phyloP scores from a whole-genome alignment of 2,888 invertebrate species.

The Saturnia japonica region DNA sequence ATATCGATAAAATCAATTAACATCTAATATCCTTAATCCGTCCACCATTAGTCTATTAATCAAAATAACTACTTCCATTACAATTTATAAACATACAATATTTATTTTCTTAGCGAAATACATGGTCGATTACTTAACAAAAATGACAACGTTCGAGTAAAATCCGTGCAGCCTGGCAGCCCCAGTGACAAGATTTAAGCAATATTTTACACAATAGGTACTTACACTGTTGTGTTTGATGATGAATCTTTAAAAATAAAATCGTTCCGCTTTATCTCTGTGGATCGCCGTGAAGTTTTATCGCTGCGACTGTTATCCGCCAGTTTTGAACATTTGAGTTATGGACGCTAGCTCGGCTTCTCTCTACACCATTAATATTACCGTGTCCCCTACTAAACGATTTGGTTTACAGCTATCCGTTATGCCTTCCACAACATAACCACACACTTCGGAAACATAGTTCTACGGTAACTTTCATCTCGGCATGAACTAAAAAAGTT shows the following conservation, averaged over 20 bases:
- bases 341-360: conserved; percentile 38
- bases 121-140: too few relatives aligned
- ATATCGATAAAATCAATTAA: too few relatives aligned
- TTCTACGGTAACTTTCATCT: too few relatives aligned
- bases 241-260: conserved; percentile 23
- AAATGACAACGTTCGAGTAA: neutral
- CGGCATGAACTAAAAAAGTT: too few relatives aligned
- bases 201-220: conserved; percentile 1
- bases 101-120: too few relatives aligned
- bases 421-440: neutral
- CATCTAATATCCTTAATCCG: too few relatives aligned
- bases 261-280: conserved; percentile 24
- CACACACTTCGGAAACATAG: too few relatives aligned
- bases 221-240: conserved; percentile 8
- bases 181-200: neutral
- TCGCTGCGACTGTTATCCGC: conserved; percentile 35
- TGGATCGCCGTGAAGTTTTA: conserved; percentile 38
- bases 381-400: conserved; percentile 25
- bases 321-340: conserved; percentile 39
- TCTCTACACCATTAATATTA: conserved; percentile 39
- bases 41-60: too few relatives aligned
- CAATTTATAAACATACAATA: too few relatives aligned
- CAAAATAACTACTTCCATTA: too few relatives aligned
- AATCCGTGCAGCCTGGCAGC: neutral
- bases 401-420: neutral